Evolutionary conservation across 2,797 vertebrate species (phyloP).

Genomic region (Chaetophractus vellerosus): DNA sequence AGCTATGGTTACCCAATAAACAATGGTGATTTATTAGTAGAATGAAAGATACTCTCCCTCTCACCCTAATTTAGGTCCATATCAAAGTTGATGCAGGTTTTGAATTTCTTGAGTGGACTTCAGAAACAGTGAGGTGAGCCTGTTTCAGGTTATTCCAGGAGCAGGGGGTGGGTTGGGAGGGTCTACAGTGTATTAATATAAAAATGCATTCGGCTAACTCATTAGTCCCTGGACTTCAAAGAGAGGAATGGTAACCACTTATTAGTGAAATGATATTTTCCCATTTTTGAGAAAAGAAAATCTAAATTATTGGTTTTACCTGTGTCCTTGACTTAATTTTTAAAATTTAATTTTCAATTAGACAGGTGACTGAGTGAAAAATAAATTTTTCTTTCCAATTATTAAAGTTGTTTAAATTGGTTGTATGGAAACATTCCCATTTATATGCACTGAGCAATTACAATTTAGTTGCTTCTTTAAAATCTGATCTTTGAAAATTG

Average conservation of each 20-base stretch:
- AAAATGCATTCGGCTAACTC: background rate
- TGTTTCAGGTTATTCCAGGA: background rate
- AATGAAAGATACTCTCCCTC: background rate
- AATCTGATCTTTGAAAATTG: conserved; percentile 74
- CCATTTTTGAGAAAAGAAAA: conserved; percentile 30
- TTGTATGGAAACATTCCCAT: conserved; percentile 62
- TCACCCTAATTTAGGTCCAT: background rate
- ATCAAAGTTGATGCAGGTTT: background rate
- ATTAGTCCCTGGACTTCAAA: background rate
- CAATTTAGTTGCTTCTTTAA: conserved; percentile 67
- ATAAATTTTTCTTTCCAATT: conserved; percentile 70
- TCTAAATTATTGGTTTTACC: conserved; percentile 42
- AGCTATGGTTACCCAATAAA: background rate
- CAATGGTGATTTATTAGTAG: background rate
- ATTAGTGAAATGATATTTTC: background rate
- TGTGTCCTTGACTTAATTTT: conserved; percentile 71
- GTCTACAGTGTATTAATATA: background rate
- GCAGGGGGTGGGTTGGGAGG: background rate
- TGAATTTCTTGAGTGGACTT: conserved; percentile 1
- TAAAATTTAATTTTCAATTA: conserved; percentile 71
- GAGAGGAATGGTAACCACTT: background rate
- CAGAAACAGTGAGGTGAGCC: background rate
- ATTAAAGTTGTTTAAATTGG: conserved; percentile 45
- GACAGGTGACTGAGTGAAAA: conserved; percentile 60
- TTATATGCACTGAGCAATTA: background rate